Evolutionary conservation across 2,797 vertebrate genomes (phyloP).

Genomic region (Rousettus madagascariensis): DNA sequence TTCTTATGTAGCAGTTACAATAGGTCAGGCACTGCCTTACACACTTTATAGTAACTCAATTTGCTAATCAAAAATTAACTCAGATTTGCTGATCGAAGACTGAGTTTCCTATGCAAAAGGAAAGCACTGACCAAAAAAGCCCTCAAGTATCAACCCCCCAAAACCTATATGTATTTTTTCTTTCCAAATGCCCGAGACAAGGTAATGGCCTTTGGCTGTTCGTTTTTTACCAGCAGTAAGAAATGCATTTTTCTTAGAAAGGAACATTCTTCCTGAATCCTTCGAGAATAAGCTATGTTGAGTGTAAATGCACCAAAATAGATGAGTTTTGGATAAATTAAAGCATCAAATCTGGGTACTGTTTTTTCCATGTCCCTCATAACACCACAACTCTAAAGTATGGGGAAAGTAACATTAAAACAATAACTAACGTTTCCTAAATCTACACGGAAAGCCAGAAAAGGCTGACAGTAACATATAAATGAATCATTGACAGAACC

Average conservation of each 20-base stretch:
- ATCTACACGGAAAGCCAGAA: background rate
- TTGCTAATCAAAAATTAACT: constrained; percentile 25
- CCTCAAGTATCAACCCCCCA: background rate
- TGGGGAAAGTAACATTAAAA: background rate
- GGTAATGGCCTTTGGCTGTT: background rate
- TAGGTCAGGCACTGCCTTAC: background rate
- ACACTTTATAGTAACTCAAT: background rate
- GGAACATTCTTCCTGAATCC: background rate
- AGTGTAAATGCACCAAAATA: background rate
- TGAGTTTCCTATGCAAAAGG: background rate
- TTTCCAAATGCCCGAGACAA: background rate
- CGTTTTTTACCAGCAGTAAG: background rate
- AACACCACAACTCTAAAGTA: background rate
- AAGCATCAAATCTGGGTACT: background rate
- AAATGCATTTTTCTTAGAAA: background rate
- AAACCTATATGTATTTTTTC: background rate
- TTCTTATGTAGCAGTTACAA: background rate
- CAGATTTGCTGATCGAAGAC: background rate
- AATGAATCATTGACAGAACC: background rate
- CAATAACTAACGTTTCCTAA: background rate
- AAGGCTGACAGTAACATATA: background rate
- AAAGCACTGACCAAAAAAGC: background rate
- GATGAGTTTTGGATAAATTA: background rate
- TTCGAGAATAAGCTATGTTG: background rate
- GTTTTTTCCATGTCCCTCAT: background rate